Evolutionary conservation across 2,888 invertebrate species (phyloP), one percentile per base, ranked within the genome.

Genomic region (Neria commutata): DNA sequence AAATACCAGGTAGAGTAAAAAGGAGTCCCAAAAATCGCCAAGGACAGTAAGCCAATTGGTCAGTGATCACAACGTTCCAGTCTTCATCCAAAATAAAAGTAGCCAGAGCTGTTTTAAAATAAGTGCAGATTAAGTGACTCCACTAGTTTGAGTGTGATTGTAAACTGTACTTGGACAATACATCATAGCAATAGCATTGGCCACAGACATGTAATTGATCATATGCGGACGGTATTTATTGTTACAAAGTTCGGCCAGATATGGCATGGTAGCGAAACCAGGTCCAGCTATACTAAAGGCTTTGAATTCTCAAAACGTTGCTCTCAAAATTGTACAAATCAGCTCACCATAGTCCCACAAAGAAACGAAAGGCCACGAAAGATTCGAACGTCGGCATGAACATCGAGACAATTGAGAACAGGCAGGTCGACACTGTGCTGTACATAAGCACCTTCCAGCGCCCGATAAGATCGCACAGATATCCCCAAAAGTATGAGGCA

Each of bases 331-430:
- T 33, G 26, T 14, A 34, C 34, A 29, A 25, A 5, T 42, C 8
- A 21, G 65, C 72, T 72, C 46, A 73, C 73, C 71, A 72, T n/a
- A 73, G 47, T 4, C 73, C 73, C 1, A 67, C 67, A 1, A 73
- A 1, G 11, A 71, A 73, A 2, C 73, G 71, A 60, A 67, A 54
- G 0, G 66, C 48, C 33, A 72, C 66, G 25, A 73, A 71, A 2
- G 56, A 21, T 0, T 61, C 58, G 26, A 66, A 72, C n/a, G 19
- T 61, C 5, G 62, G 42, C 63, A 67, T 68, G 29, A 68, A 72
- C 68, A 71, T 71, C 11, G 73, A 73, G 3, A 62, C 42, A 1
- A 70, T 1, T 0, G 73, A 68, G 11, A 60, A 66, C 1, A 67
- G 2, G 40, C 62, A 65, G 47, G 66, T 62, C 3, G 67, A n/a